These are phyloP conservation scores for Azorinus chamasolen DNA, from an alignment of 2,888 invertebrate species.

Conservation along the genomic window DNA sequence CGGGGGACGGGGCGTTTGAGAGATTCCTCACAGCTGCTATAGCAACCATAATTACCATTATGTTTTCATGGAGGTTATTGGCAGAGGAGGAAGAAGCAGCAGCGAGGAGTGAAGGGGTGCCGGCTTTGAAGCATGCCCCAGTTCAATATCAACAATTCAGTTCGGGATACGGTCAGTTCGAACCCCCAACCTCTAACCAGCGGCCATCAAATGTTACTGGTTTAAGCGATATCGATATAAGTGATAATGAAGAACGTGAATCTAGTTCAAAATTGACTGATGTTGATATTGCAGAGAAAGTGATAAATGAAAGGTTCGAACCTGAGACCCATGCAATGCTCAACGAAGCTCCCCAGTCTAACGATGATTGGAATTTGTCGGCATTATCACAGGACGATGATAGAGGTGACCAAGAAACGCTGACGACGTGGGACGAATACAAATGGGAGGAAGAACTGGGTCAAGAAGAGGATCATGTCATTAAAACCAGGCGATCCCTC, in stretches of 20 bases:
- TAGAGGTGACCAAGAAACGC: conserved; percentile 48
- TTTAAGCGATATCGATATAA: conserved; percentile 70
- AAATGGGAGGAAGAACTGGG: conserved; percentile 70
- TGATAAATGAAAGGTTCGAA: conserved; percentile 35
- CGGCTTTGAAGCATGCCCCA: too few species aligned
- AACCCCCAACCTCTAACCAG: too few species aligned
- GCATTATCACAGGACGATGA: conserved; percentile 18
- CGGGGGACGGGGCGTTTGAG: conserved; percentile 81
- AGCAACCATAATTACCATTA: conserved; percentile 84
- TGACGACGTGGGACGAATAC: conserved; percentile 69
- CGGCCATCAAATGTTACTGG: not conserved
- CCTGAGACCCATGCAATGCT: conserved; percentile 21
- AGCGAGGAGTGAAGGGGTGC: conserved; percentile 3
- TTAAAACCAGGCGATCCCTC: conserved; percentile 63
- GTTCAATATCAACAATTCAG: too few species aligned
- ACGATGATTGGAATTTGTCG: conserved; percentile 5
- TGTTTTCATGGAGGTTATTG: conserved; percentile 84
- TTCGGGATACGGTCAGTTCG: too few species aligned
- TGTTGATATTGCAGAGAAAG: conserved; percentile 18
- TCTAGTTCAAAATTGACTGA: conserved; percentile 6
- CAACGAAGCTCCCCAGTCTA: conserved; percentile 10
- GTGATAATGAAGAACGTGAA: conserved; percentile 42
- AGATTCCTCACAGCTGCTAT: conserved; percentile 84
- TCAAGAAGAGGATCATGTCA: conserved; percentile 54
- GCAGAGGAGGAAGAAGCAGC: conserved; percentile 75